phyloP scores from a whole-genome alignment of 2,797 vertebrate species.

The Pangasius djambal region DNA sequence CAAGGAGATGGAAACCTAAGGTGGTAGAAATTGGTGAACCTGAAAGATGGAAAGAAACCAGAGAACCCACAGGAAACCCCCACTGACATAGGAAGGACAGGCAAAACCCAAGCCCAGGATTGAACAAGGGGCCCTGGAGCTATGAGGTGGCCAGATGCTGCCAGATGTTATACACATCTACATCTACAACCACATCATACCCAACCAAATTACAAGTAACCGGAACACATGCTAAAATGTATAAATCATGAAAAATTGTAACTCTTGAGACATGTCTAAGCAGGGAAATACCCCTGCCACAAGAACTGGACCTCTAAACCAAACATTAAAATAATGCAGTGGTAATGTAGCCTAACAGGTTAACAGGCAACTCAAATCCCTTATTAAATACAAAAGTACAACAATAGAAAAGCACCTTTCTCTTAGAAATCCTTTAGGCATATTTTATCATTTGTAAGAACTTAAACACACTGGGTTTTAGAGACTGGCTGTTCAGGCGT shows the following conservation, averaged over 20 bases:
- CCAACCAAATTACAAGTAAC: neutral
- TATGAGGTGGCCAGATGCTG: neutral
- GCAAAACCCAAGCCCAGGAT: neutral
- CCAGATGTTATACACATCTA: neutral
- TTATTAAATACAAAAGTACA: neutral
- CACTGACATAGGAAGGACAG: neutral
- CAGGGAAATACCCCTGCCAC: neutral
- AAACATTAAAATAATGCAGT: neutral
- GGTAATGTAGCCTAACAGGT: neutral
- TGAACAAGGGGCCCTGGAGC: neutral
- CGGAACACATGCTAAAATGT: neutral
- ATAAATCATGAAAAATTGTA: neutral
- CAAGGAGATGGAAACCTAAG: neutral
- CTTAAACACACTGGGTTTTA: neutral
- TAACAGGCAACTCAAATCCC: neutral
- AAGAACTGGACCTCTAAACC: neutral
- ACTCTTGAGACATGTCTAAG: neutral
- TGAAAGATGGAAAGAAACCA: neutral
- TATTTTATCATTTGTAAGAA: neutral
- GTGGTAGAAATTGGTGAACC: neutral
- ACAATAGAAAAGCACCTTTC: neutral
- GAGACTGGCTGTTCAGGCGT: neutral
- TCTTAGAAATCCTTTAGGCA: neutral
- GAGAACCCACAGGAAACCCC: neutral
- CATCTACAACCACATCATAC: neutral